Evolutionary conservation across 2,113 vertebrate genomes (phyloP), one percentile per base, ranked within the genome.

Genomic region (Malurus melanocephalus): DNA sequence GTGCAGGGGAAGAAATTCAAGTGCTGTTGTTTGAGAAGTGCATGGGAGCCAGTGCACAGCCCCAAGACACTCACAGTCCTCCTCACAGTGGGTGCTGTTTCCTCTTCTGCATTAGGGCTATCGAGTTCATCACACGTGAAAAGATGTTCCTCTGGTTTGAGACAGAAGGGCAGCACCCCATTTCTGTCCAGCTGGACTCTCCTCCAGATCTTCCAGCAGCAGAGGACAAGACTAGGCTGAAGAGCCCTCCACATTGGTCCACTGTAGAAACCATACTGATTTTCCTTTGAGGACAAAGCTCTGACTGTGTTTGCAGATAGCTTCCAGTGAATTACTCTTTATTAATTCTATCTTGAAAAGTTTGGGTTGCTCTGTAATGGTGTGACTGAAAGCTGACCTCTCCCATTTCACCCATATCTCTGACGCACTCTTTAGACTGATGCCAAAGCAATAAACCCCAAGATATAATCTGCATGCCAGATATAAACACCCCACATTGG

Each of bases 1-100:
- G 22, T 0, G 4, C 0, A 2, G 28, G 1, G 5, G 6, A 7
- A 42, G 56, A 61, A n/a, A 5, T 55, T 57, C 19, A n/a, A 38
- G 27, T 51, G 12, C 4, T 30, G 8, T 16, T 80, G 20, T 55
- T 48, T 43, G 71, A 45, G 32, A 84, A 45, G 3, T 15, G 15
- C n/a, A 30, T 2, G 9, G 30, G 48, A 66, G 24, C 21, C 80
- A 27, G 21, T 3, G 30, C 15, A 8, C 8, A 52, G 20, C 16
- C 42, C n/a, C 20, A 19, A 7, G 32, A 33, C 26, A 4, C 17
- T 48, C 67, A 53, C 4, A 0, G 8, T 67, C 14, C 22, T 16
- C 7, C 46, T 56, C 33, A 32, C 22, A 19, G 23, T 4, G 12
- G 26, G 3, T 33, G 13, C 21, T 1, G 0, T 21, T 75, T 72